Evolutionary conservation across 2,113 vertebrate genomes (phyloP).

Genomic region (Sporophila hypoxantha): DNA sequence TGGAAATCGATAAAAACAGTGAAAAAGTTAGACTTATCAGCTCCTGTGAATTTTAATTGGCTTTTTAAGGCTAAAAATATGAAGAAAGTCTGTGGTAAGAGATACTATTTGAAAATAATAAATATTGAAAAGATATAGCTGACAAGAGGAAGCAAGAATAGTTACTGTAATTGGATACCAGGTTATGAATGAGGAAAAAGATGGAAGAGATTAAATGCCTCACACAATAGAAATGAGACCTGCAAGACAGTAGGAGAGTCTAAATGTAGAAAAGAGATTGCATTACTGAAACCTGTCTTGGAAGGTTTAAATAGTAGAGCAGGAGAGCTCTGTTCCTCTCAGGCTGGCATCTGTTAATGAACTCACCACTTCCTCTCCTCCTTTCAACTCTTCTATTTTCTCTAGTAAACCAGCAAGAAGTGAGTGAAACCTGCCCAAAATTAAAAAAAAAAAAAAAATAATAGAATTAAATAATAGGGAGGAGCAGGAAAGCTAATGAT

Average conservation of each 20-base stretch:
- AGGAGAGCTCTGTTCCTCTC: background rate
- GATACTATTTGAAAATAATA: conserved; percentile 41
- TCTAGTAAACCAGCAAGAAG: background rate
- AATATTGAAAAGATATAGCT: conserved; percentile 44
- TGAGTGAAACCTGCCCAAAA: background rate
- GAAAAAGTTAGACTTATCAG: conserved; percentile 10
- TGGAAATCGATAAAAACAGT: conserved; percentile 20
- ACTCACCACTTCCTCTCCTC: background rate
- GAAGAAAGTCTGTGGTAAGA: background rate
- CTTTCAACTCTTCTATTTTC: background rate
- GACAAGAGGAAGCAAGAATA: conserved; percentile 44
- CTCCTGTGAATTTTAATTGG: conserved; percentile 44
- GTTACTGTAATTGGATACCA: conserved; percentile 50
- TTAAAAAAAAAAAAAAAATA: background rate
- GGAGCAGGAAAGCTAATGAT: background rate
- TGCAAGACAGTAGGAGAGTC: background rate
- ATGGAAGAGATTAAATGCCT: conserved; percentile 48
- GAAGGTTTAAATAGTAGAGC: background rate
- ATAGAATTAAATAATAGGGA: background rate
- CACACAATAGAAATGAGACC: conserved; percentile 23
- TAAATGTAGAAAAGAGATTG: conserved; percentile 17
- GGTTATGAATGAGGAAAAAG: conserved; percentile 38
- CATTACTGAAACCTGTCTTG: conserved; percentile 10
- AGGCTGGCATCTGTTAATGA: background rate
- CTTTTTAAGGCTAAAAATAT: conserved; percentile 40